These are phyloP conservation scores for Elanoides forficatus DNA, from an alignment of 2,113 vertebrate genomes.

Conservation along the genomic window DNA sequence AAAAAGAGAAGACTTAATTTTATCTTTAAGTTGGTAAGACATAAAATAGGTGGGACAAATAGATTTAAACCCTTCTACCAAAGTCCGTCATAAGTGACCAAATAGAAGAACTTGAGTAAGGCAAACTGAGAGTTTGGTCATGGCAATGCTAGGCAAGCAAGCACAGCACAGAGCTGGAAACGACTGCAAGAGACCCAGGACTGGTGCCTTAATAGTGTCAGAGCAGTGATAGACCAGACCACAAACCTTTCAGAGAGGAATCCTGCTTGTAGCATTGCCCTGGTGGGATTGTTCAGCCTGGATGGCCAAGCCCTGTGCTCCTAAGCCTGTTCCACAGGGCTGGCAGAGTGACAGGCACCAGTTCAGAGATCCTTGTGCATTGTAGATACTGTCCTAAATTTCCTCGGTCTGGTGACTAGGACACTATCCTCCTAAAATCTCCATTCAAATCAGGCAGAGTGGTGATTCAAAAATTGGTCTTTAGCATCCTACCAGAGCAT, in stretches of 20 bases:
- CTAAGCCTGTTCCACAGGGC: not conserved
- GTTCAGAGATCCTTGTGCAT: not conserved
- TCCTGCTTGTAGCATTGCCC: not conserved
- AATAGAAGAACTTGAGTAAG: not conserved
- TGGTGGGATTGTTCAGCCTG: not conserved
- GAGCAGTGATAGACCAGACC: not conserved
- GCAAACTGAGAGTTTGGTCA: not conserved
- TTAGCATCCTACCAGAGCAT: not conserved
- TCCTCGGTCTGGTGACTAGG: not conserved
- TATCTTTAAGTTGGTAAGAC: not conserved
- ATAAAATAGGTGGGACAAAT: not conserved
- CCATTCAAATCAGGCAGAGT: not conserved
- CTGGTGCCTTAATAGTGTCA: not conserved
- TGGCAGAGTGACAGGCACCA: not conserved
- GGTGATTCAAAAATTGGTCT: not conserved
- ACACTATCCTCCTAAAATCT: not conserved
- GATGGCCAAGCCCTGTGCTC: not conserved
- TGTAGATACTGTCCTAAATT: not conserved
- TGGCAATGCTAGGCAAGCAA: not conserved
- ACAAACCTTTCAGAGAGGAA: not conserved
- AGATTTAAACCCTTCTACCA: not conserved
- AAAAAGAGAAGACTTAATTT: not conserved
- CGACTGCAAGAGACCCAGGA: rapidly evolving
- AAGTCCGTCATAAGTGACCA: not conserved
- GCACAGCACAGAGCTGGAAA: not conserved